These are phyloP conservation scores for Menura novaehollandiae DNA, from an alignment of 2,113 vertebrate genomes.

Conservation along the genomic window DNA sequence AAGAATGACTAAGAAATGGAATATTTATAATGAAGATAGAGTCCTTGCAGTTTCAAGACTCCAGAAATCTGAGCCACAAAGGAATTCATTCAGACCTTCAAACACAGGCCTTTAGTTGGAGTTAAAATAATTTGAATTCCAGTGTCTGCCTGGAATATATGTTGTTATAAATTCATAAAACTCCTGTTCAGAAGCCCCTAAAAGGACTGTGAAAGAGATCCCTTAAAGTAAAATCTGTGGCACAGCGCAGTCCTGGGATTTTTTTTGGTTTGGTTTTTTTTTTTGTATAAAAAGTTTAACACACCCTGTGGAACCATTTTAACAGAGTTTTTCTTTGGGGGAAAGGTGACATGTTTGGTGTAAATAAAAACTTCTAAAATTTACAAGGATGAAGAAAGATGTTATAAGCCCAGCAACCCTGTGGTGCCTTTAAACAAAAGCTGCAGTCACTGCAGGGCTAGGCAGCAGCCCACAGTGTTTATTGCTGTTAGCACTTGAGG, in stretches of 20 bases:
- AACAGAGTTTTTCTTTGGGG: not conserved
- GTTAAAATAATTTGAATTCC: conserved; percentile 65
- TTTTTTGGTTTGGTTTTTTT: not conserved
- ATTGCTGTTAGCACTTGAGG: not conserved
- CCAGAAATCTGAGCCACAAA: conserved; percentile 32
- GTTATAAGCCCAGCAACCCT: not conserved
- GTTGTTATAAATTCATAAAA: conserved; percentile 51
- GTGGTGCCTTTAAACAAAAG: not conserved
- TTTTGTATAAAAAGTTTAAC: not conserved
- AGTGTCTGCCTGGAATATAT: conserved; percentile 44
- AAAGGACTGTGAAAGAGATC: conserved; percentile 17
- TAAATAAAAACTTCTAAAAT: not conserved
- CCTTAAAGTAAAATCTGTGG: not conserved
- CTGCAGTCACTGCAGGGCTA: not conserved
- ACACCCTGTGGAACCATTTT: not conserved
- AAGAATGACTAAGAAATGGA: not conserved
- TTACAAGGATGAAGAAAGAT: not conserved
- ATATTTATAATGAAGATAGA: not conserved
- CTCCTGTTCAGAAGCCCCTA: not conserved
- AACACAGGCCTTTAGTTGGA: conserved; percentile 49
- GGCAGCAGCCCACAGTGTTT: not conserved
- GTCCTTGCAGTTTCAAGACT: conserved; percentile 11
- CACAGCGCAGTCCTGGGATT: not conserved
- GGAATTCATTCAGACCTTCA: conserved; percentile 42
- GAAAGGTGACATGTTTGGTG: not conserved